Percentiles rank a stretch among this genome's conserved stretches.
Conservation (phyloP, 2,888 invertebrate species). For the Xestia sexstrigata region DNA sequence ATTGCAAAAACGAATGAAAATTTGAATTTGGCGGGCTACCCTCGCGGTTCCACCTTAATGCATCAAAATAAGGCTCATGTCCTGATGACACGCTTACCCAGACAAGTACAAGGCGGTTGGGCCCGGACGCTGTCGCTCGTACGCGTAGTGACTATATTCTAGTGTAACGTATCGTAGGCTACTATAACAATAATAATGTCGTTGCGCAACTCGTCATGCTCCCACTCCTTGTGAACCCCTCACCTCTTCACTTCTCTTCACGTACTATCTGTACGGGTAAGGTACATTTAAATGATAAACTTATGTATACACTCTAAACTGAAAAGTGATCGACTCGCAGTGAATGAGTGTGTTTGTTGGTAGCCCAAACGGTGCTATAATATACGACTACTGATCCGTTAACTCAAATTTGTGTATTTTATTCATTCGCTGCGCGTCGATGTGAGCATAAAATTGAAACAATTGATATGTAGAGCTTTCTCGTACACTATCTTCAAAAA, state of each 20-base stretch:
- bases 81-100: not conserved
- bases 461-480: not conserved
- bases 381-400: not conserved
- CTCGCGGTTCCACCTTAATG: not conserved
- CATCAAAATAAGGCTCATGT: not conserved
- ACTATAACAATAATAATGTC: conserved; percentile 19
- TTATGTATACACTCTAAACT: not conserved
- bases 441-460: not conserved
- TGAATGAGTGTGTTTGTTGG: not conserved
- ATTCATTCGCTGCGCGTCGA: conserved; percentile 1
- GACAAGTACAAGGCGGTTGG: not conserved
- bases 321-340: not conserved
- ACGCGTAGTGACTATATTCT: not conserved
- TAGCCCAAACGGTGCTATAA: not conserved
- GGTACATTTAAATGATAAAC: not conserved
- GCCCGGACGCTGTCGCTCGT: conserved; percentile 7
- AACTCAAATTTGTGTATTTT: not conserved
- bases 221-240: conserved; percentile 1
- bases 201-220: conserved; percentile 27
- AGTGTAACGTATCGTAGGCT: conserved; percentile 17
- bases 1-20: too few species aligned
- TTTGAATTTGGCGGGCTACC: too few species aligned
- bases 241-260: too few species aligned
- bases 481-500: conserved; percentile 1
- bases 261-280: not conserved